Evolutionary conservation across 2,888 invertebrate genomes (phyloP).

Genomic region (Erannis defoliaria): DNA sequence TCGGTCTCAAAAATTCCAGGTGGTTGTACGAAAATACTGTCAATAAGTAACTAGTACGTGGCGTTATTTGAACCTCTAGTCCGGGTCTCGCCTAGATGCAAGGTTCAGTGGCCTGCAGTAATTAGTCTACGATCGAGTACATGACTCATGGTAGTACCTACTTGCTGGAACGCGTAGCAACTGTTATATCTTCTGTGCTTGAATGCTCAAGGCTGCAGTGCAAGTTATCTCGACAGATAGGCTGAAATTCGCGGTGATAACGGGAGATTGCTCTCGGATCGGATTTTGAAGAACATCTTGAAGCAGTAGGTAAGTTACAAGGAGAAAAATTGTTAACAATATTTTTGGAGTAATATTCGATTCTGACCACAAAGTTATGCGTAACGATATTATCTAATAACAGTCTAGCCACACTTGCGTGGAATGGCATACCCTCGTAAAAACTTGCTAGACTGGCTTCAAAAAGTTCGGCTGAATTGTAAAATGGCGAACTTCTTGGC

Average conservation of each 20-base stretch:
- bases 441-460: too few species aligned
- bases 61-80: slow-evolving; percentile 1
- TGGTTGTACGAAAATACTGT: background rate
- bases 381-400: too few species aligned
- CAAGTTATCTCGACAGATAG: slow-evolving; percentile 16
- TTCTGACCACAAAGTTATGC: too few species aligned
- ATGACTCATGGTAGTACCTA: slow-evolving; percentile 12
- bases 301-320: background rate
- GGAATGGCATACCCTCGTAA: too few species aligned
- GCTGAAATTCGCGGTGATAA: background rate
- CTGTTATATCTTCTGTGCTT: background rate
- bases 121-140: slow-evolving; percentile 25
- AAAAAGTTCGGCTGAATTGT: too few species aligned
- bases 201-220: slow-evolving; percentile 20
- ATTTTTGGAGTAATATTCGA: too few species aligned
- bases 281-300: background rate
- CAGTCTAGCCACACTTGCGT: too few species aligned
- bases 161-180: background rate
- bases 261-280: background rate
- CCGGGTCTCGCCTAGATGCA: slow-evolving; percentile 15
- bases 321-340: too few species aligned
- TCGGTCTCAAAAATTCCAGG: too few species aligned
- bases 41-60: slow-evolving; percentile 7
- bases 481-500: too few species aligned
- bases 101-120: slow-evolving; percentile 33